Evolutionary conservation across 2,797 vertebrate genomes (phyloP), one percentile per base, ranked within the genome.

Genomic region (Acipenser transmontanus): DNA sequence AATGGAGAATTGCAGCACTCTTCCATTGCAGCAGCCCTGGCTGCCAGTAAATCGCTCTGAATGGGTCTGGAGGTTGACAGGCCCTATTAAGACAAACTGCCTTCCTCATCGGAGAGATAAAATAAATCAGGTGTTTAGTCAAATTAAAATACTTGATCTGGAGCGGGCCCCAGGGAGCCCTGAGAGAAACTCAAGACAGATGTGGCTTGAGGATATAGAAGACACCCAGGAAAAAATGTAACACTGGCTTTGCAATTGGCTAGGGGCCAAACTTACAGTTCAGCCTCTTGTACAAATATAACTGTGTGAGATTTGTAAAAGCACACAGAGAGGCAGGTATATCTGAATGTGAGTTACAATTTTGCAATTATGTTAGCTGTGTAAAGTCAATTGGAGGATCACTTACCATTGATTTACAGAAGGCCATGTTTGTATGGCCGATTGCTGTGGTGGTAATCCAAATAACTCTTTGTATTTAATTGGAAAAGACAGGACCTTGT

Each of bases 51-150:
- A 94, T 94, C 93, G 93, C 93, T 85, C 85, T 92, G 93, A 97
- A 95, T 93, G 91, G 93, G 91, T 89, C 91, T 94, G 88, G 92
- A 92, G 92, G 93, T 92, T 97, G 96, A 97, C 96, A 97, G 91
- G 87, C 91, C 93, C 92, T 98, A 97, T 98, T 98, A 98, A 98
- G 96, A 98, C 95, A 97, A 97, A 98, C 91, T 91, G 92, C 92
- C 93, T 92, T 95, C 91, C 95, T 97, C 95, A 95, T 97, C 87
- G 91, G 93, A 96, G 94, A 96, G 93, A 98, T 98, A 94, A 97
- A 98, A 98, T 98, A 98, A 98, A 98, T 98, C 96, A 98, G 95
- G 95, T 98, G 95, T 98, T 98, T 97, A 97, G 96, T 98, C 94
- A 95, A 98, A 98, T 98, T 98, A 97, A 98, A 98, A 98, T 97